A percentile compares a stretch with the other conserved stretches of the same genome.
Evolutionary conservation across 2,888 invertebrate species (phyloP).

Genomic region (Lottia scabra): DNA sequence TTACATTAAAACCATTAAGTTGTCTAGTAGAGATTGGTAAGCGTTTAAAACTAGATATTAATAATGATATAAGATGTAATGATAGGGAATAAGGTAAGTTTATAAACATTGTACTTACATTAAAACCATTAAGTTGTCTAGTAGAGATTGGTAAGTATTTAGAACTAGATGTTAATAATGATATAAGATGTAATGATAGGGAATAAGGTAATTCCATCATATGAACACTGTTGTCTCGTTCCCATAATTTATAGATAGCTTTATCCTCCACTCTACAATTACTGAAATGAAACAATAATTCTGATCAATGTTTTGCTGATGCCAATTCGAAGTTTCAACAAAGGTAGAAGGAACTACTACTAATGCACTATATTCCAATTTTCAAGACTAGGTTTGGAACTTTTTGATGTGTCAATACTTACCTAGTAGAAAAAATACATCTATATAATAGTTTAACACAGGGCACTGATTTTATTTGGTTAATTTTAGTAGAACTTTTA

Average conservation of each 20-base stretch:
- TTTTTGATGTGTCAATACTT: background rate
- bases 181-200: conserved; percentile 45
- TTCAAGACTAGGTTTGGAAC: conserved; percentile 32
- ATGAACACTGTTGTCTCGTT: conserved; percentile 54
- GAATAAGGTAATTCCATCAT: conserved; percentile 48
- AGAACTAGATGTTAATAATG: conserved; percentile 44
- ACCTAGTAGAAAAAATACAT: conserved; percentile 31
- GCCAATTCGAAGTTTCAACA: too few species aligned
- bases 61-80: conserved; percentile 41
- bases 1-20: conserved; percentile 56
- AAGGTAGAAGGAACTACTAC: too few species aligned
- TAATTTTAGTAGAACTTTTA: background rate
- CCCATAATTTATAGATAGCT: conserved; percentile 40
- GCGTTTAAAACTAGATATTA: conserved; percentile 43
- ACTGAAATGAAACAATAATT: background rate
- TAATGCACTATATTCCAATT: too few species aligned
- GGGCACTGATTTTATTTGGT: conserved; percentile 6
- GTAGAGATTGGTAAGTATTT: conserved; percentile 43
- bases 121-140: conserved; percentile 51
- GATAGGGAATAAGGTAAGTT: conserved; percentile 46
- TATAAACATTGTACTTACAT: conserved; percentile 38
- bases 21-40: conserved; percentile 46
- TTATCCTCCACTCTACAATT: background rate
- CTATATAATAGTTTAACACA: background rate
- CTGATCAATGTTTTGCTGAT: too few species aligned